Percentiles rank a stretch among this genome's conserved stretches.
phyloP scores from a whole-genome alignment of 2,888 invertebrate genomes.

The Orthonevra nobilis region DNA sequence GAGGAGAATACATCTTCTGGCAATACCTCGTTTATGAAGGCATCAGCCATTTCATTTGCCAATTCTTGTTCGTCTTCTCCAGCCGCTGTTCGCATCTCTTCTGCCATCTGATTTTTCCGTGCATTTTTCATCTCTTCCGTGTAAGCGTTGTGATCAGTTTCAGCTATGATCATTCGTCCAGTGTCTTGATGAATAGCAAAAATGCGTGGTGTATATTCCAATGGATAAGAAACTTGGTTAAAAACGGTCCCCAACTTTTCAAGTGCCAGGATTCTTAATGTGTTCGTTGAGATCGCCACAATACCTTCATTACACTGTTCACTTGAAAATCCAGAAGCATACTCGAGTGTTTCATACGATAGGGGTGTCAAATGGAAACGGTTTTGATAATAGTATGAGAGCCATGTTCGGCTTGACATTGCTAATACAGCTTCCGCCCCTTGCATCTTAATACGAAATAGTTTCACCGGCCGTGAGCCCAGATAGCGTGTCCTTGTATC shows the following conservation, averaged over 20 bases:
- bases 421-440: slow-evolving; percentile 98
- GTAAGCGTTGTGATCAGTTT: slow-evolving; percentile 99
- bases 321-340: slow-evolving; percentile 96
- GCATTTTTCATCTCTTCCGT: slow-evolving; percentile 97
- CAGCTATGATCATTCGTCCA: slow-evolving; percentile 93
- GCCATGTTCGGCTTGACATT: slow-evolving; percentile 98
- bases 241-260: slow-evolving; percentile 99
- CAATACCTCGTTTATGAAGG: slow-evolving; percentile 95
- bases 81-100: slow-evolving; percentile 98
- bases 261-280: slow-evolving; percentile 96
- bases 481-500: slow-evolving; percentile 98
- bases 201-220: slow-evolving; percentile 97
- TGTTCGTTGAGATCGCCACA: slow-evolving; percentile 99
- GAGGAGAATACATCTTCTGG: slow-evolving; percentile 97
- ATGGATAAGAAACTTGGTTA: slow-evolving; percentile 95
- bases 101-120: slow-evolving; percentile 96
- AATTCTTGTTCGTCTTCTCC: slow-evolving; percentile 97
- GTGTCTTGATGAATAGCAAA: slow-evolving; percentile 96
- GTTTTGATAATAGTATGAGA: slow-evolving; percentile 99
- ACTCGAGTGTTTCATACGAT: slow-evolving; percentile 97
- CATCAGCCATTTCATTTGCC: slow-evolving; percentile 98
- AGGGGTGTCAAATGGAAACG: slow-evolving; percentile 96
- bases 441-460: slow-evolving; percentile 97
- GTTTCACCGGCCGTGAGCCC: slow-evolving; percentile 96
- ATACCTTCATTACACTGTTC: slow-evolving; percentile 99